Conservation (phyloP, 2,888 invertebrate genomes). For the Heliconius sara region DNA sequence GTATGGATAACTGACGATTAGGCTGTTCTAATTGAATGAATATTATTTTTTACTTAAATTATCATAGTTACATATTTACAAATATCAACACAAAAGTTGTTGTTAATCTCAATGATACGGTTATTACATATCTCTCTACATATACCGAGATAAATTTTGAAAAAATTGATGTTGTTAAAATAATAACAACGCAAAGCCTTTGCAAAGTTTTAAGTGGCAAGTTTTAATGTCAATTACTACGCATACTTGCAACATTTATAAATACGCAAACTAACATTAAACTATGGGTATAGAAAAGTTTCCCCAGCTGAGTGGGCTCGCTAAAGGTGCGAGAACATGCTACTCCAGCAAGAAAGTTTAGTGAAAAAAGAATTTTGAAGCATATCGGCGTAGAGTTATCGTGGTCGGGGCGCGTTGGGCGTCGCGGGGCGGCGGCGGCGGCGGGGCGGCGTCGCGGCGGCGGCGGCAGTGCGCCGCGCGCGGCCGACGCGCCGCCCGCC, state of each 20-base stretch:
- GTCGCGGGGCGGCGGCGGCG: constrained; percentile 59
- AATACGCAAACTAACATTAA: constrained; percentile 41
- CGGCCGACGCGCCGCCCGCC: constrained; percentile 82
- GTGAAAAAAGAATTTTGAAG: constrained; percentile 74
- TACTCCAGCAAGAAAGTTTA: constrained; percentile 60
- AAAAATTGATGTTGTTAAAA: background rate
- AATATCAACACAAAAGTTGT: background rate
- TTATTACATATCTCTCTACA: background rate
- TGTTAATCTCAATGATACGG: background rate
- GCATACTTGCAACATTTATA: background rate
- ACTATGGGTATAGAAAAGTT: constrained; percentile 43
- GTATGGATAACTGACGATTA: background rate
- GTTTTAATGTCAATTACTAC: constrained; percentile 9
- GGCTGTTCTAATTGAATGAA: background rate
- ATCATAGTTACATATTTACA: background rate
- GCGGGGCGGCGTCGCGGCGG: constrained; percentile 63
- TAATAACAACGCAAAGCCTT: background rate
- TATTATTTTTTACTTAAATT: background rate
- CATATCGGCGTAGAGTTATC: constrained; percentile 58
- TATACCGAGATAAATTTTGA: background rate
- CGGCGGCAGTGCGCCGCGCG: constrained; percentile 84
- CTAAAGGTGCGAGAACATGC: constrained; percentile 45
- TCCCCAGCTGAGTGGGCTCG: constrained; percentile 34
- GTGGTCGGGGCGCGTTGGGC: constrained; percentile 49
- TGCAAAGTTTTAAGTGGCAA: background rate